Conservation (phyloP, 2,113 vertebrate genomes). For the rat (Rattus norvegicus) region DNA sequence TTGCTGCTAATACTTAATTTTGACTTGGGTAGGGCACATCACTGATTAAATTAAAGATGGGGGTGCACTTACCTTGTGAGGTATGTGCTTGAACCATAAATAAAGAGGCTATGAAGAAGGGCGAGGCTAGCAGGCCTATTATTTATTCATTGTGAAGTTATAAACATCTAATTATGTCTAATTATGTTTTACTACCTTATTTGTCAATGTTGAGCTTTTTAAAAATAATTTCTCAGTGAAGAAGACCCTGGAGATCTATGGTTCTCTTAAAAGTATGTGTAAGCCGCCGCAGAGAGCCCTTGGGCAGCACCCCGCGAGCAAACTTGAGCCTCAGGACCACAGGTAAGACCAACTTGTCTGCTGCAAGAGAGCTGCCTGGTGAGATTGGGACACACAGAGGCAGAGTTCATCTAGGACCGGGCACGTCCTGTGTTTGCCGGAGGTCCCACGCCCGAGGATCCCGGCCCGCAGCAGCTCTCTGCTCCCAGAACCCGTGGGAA, state of each 20-base stretch:
- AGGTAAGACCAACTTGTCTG: no score
- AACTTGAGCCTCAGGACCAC: no score
- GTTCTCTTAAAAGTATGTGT: slow-evolving; percentile 31
- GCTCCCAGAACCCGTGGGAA: no score
- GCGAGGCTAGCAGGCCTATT: slow-evolving; percentile 55
- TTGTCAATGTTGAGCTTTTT: slow-evolving; percentile 71
- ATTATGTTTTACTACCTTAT: slow-evolving; percentile 73
- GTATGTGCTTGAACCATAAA: slow-evolving; percentile 64
- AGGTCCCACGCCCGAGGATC: no score
- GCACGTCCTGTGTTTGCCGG: no score
- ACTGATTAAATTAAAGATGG: slow-evolving; percentile 75
- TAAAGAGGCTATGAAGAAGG: slow-evolving; percentile 67
- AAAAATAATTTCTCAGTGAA: slow-evolving; percentile 67
- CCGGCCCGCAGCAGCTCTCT: no score
- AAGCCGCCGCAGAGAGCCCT: no score
- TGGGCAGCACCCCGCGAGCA: no score
- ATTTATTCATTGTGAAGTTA: slow-evolving; percentile 75
- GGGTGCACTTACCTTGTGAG: slow-evolving; percentile 26
- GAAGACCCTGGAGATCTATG: neutral
- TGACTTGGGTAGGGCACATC: slow-evolving; percentile 55
- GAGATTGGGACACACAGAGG: no score
- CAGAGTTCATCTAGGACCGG: no score
- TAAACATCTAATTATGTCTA: slow-evolving; percentile 74
- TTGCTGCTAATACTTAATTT: slow-evolving; percentile 78
- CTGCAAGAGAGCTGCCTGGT: no score